Evolutionary conservation across 1,140 invertebrate species (phyloP).

Genomic region (Magallana angulata): DNA sequence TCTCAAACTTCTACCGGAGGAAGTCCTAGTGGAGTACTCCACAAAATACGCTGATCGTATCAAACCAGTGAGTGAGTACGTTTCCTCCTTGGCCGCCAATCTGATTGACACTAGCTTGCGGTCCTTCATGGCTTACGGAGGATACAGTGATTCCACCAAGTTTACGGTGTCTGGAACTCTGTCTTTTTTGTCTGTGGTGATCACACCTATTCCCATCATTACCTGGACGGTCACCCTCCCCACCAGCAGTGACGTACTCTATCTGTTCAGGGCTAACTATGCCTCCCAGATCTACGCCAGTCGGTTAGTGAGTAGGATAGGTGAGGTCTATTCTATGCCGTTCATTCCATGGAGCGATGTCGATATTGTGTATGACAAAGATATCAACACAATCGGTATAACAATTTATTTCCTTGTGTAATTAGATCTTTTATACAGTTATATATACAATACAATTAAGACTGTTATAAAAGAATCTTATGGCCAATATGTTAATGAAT

Average conservation of each 20-base stretch:
- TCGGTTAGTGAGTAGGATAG: not conserved
- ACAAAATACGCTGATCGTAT: not conserved
- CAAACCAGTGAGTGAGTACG: too few species aligned
- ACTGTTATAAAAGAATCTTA: too few species aligned
- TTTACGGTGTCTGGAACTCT: not conserved
- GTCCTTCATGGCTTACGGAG: not conserved
- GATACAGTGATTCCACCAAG: not conserved
- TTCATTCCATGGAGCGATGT: not conserved
- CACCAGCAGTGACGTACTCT: not conserved
- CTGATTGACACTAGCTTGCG: not conserved
- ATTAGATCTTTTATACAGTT: too few species aligned
- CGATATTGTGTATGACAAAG: not conserved
- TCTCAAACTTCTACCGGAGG: conserved; percentile 13
- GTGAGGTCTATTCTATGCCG: not conserved
- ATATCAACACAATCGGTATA: conserved; percentile 11
- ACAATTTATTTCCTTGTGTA: not conserved
- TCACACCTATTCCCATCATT: not conserved
- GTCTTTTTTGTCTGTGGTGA: not conserved
- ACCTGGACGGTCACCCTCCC: not conserved
- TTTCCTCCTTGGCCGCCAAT: not conserved
- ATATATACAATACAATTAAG: too few species aligned
- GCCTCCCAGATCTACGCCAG: not conserved
- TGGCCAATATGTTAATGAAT: too few species aligned
- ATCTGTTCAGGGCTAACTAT: conserved; percentile 15
- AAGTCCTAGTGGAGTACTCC: not conserved